These are phyloP conservation scores for Acholoe squamosa DNA, from an alignment of 2,888 invertebrate species.

Conservation along the genomic window DNA sequence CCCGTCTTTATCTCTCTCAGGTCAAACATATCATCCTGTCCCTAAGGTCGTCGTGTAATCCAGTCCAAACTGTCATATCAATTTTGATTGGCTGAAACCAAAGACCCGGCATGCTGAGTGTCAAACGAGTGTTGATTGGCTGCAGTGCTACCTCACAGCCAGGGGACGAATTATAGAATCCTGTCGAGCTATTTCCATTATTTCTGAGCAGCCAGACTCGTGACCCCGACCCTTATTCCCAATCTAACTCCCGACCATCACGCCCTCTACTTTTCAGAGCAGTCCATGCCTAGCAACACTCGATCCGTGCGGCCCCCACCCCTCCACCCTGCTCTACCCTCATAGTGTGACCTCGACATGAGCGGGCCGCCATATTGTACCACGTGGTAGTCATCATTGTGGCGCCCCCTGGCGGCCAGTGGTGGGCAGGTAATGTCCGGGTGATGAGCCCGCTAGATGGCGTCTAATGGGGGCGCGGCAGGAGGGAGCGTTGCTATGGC, in stretches of 20 bases:
- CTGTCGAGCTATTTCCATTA: background rate
- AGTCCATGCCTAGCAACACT: background rate
- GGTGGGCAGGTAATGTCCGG: constrained; percentile 56
- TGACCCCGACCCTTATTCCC: background rate
- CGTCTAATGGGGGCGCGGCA: constrained; percentile 45
- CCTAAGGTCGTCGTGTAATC: constrained; percentile 17
- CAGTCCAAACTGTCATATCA: constrained; percentile 33
- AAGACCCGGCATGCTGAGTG: constrained; percentile 8
- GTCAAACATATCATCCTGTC: background rate
- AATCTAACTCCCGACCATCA: background rate
- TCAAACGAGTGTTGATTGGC: constrained; percentile 41
- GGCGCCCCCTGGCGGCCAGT: constrained; percentile 50
- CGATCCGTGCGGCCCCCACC: background rate
- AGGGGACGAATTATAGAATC: background rate
- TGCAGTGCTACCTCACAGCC: background rate
- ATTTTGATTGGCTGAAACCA: constrained; percentile 49
- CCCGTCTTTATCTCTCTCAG: background rate
- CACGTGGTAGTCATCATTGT: constrained; percentile 31
- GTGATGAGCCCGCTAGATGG: constrained; percentile 57
- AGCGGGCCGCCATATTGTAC: constrained; percentile 4
- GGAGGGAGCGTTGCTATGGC: constrained; percentile 48
- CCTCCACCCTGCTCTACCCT: background rate
- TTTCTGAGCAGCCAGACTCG: background rate
- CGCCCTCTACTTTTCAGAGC: background rate
- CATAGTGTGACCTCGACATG: background rate